Base-by-base conservation (phyloP, 2,888 invertebrate genomes). In the Chaetogeoica ovagalla region DNA sequence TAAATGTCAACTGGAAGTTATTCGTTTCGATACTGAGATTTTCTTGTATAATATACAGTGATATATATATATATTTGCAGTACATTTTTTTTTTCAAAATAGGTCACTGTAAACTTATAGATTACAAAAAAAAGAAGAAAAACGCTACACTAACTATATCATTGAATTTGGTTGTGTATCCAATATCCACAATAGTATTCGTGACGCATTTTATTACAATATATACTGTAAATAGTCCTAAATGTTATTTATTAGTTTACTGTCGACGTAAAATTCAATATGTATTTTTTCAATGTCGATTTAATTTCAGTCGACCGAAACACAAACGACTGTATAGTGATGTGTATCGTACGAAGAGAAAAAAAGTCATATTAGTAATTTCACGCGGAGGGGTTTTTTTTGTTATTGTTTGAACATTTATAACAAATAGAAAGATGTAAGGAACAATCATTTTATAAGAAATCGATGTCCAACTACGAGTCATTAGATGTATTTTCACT, bases 1-100 rank as follows among this genome's bases (percentile, higher is more conserved):
- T 55, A 65, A 55, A 74, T 57, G 63, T 74, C 74, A 65, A 63
- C 19, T 17, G 55, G 39, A 65, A 74, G 74, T 74, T 65, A 74
- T 74, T 65, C 15, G 39, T 37, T 74, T 74, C 63, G 39, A 65
- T 74, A 55, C 37, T 63, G 55, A 3, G 37, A n/a, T 65, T 39
- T 74, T 74, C 7, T 37, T 65, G 63, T 57, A n/a, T 30, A 30
- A 30, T 30, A 30, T 30, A 30, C 30, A 30, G 30, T 30, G 13
- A 13, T 73, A 48, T 19, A 30, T n/a, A 19, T 43, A 30, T 63
- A 48, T 48, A 48, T 48, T 13, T 48, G 11, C 11, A 48, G 13
- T 48, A 48, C 11, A 13, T 48, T 48, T 48, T 48, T 13, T 48
- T 13, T 48, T 13, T 11, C 8, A 43, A 59, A 43, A 62, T 63